A percentile compares a stretch with the other conserved stretches of the same genome.
Evolutionary conservation across 2,888 invertebrate genomes (phyloP).

Genomic region (Cyclophora albipunctata): DNA sequence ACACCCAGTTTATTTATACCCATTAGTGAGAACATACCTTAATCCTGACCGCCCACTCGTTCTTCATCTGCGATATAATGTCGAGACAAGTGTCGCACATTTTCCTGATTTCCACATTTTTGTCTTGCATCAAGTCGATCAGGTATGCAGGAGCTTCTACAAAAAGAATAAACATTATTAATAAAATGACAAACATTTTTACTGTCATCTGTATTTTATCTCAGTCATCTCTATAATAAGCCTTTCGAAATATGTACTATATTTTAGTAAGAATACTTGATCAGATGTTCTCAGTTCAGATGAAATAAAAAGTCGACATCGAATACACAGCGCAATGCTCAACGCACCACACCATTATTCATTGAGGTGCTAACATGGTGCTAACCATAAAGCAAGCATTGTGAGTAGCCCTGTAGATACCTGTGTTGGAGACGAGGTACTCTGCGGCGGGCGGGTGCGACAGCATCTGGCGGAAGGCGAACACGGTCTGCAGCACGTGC

Average conservation of each 20-base stretch:
- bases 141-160: conserved; percentile 95
- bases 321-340: no score
- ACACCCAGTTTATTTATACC: no score
- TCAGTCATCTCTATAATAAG: no score
- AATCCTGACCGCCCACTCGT: conserved; percentile 94
- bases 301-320: no score
- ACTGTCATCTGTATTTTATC: no score
- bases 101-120: conserved; percentile 93
- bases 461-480: conserved; percentile 93
- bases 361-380: no score
- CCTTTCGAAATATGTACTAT: no score
- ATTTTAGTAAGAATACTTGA: no score
- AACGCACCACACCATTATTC: no score
- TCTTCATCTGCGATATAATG: conserved; percentile 93
- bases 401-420: conserved; percentile 37
- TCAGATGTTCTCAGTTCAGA: no score
- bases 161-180: conserved; percentile 25
- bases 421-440: conserved; percentile 90
- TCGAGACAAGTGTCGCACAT: conserved; percentile 97
- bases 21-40: conserved; percentile 64
- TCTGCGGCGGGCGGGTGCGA: conserved; percentile 86
- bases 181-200: no score
- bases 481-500: conserved; percentile 97
- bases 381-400: no score
- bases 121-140: conserved; percentile 98